Evolutionary conservation across 1,140 invertebrate species (phyloP).

Genomic region (Argopecten irradians): DNA sequence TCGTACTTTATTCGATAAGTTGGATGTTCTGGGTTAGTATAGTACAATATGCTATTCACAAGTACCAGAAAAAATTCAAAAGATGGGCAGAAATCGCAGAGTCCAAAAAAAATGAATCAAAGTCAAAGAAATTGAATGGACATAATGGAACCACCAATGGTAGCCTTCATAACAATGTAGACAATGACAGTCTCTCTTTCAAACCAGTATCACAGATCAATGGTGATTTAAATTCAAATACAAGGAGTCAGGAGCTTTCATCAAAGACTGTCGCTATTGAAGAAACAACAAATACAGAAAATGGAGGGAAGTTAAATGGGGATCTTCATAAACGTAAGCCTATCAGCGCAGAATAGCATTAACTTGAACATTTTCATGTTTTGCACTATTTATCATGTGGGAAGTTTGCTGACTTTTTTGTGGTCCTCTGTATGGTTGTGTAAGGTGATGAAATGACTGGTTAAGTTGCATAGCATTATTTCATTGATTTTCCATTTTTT

Average conservation of each 20-base stretch:
- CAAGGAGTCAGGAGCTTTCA: background rate
- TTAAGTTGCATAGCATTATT: too few species aligned
- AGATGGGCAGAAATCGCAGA: constrained; percentile 10
- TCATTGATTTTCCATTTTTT: too few species aligned
- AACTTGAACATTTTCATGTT: background rate
- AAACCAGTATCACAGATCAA: background rate
- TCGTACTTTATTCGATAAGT: constrained; percentile 68
- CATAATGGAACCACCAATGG: background rate
- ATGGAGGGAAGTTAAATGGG: background rate
- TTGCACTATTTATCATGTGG: background rate
- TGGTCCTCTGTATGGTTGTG: background rate
- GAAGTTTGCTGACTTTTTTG: background rate
- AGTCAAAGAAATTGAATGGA: background rate
- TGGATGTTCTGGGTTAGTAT: constrained; percentile 74
- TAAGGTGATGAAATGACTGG: too few species aligned
- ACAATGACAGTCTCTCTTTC: background rate
- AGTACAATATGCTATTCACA: constrained; percentile 67
- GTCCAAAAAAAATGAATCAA: background rate
- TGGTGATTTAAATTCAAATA: background rate
- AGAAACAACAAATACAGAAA: background rate
- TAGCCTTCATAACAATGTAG: background rate
- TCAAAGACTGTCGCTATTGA: background rate
- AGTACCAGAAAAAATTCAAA: constrained; percentile 64
- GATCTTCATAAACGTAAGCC: background rate
- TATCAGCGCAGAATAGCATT: background rate